These are phyloP conservation scores for Acanthaster planci DNA, from an alignment of 35 echinoderm and acorn worm species.

Conservation along the genomic window DNA sequence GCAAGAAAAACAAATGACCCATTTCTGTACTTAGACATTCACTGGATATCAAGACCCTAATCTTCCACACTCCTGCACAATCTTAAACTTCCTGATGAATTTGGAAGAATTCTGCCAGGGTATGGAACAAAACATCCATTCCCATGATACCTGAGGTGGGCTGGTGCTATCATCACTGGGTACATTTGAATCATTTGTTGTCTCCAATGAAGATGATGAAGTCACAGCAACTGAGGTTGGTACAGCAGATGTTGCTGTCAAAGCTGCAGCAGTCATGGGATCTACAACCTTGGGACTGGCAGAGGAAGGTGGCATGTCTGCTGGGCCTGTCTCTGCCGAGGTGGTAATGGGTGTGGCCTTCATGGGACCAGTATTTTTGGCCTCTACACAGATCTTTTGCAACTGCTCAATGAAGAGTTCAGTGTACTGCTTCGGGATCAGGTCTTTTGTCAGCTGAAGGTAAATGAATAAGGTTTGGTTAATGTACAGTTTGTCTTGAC, in stretches of 20 bases:
- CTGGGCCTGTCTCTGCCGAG: not conserved
- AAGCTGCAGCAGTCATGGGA: slow-evolving; percentile 18
- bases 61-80: no score
- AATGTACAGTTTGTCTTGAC: no score
- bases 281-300: slow-evolving; percentile 3
- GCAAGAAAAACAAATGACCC: no score
- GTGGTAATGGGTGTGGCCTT: not conserved
- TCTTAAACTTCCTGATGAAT: no score
- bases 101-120: no score
- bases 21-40: no score
- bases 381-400: slow-evolving; percentile 54
- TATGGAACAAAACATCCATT: no score
- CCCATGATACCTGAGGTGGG: slow-evolving; percentile 54
- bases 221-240: not conserved
- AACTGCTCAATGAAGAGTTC: slow-evolving; percentile 68
- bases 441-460: slow-evolving; percentile 50
- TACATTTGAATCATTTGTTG: slow-evolving; percentile 14
- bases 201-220: not conserved
- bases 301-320: not conserved
- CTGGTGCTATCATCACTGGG: slow-evolving; percentile 28
- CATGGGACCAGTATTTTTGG: slow-evolving; percentile 45
- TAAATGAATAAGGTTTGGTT: not conserved
- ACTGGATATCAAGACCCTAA: no score
- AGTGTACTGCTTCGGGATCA: slow-evolving; percentile 46
- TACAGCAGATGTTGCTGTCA: not conserved